Percentiles rank a stretch among this genome's conserved stretches.
These are phyloP conservation scores for Zaprionus africanus DNA, from an alignment of 1,140 invertebrate species.

Conservation along the genomic window DNA sequence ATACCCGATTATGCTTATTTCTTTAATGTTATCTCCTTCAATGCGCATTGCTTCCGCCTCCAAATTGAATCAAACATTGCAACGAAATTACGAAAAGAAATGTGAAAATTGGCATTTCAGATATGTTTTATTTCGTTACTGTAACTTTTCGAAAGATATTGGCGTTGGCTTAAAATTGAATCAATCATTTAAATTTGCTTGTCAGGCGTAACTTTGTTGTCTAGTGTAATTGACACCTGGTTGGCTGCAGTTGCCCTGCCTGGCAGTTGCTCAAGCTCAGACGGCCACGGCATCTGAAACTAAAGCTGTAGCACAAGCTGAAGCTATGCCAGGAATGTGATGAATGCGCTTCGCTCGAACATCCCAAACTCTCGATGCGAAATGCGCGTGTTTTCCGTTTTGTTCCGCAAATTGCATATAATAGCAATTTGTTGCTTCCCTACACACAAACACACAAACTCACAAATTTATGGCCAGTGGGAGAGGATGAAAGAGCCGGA, in stretches of 20 bases:
- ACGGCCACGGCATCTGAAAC: neutral
- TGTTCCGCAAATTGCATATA: constrained; percentile 62
- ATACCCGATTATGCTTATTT: no score
- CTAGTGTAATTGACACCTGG: constrained; percentile 42
- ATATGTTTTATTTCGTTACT: no score
- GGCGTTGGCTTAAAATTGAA: neutral
- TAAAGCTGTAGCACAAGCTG: constrained; percentile 7
- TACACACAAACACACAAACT: constrained; percentile 1
- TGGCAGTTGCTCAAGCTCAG: constrained; percentile 20
- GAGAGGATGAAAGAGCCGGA: neutral
- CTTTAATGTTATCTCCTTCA: no score
- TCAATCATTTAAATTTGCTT: constrained; percentile 1
- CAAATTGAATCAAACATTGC: no score
- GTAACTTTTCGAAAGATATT: neutral
- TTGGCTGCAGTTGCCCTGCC: constrained; percentile 19
- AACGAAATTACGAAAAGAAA: no score
- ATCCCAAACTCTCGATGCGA: constrained; percentile 30
- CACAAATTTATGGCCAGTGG: neutral
- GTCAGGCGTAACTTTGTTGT: neutral
- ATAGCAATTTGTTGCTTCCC: constrained; percentile 57
- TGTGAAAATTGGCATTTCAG: no score
- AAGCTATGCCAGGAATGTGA: constrained; percentile 27
- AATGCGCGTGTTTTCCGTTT: constrained; percentile 42
- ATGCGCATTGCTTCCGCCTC: no score
- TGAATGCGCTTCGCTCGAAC: constrained; percentile 26